Evolutionary conservation across 2,797 vertebrate genomes (phyloP), one percentile per base, ranked within the genome.

Genomic region (Phaenicophaeus curvirostris): DNA sequence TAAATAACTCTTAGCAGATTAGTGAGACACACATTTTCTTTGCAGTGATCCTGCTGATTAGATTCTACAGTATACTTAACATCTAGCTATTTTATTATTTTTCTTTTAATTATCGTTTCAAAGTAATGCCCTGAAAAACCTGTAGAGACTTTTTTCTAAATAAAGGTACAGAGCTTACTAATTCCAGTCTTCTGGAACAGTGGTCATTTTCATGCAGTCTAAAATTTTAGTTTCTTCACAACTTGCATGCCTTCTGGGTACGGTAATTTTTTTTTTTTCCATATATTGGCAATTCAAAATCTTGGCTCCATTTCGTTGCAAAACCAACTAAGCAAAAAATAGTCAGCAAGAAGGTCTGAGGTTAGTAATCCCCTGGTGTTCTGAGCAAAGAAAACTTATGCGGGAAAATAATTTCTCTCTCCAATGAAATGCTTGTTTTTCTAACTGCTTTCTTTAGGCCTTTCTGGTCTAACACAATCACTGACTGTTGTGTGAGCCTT

Each of bases 1-100:
- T 55, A 89, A 92, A 66, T 75, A 85, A 86, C 57, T 90, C 62
- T 85, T 78, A 57, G 62, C 41, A 89, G 54, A 69, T 85, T 69
- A 91, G 46, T 6, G 20, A 72, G 23, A 65, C 2, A 12, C 23
- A n/a, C 19, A n/a, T 86, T 96, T 73, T 91, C 51, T 53, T 13
- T 61, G n/a, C 14, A 63, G 87, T 92, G 88, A 68, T 79, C 86
- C 65, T 91, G 35, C 73, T 35, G 5, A 5, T 78, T 55, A 88
- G 55, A 71, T 18, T 85, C 33, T 25, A 42, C 78, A 51, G 30
- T 21, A 51, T 66, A 62, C 9, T 71, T 62, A 86, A 75, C 11
- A 50, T 63, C 48, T 69, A 79, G 50, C n/a, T 53, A 69, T 61
- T 93, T 69, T 80, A 75, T 84, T 86, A 76, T 82, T 85, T 91